Evolutionary conservation across 2,113 vertebrate species (phyloP), one percentile per base, ranked within the genome.

Genomic region (Dasyprocta punctata): DNA sequence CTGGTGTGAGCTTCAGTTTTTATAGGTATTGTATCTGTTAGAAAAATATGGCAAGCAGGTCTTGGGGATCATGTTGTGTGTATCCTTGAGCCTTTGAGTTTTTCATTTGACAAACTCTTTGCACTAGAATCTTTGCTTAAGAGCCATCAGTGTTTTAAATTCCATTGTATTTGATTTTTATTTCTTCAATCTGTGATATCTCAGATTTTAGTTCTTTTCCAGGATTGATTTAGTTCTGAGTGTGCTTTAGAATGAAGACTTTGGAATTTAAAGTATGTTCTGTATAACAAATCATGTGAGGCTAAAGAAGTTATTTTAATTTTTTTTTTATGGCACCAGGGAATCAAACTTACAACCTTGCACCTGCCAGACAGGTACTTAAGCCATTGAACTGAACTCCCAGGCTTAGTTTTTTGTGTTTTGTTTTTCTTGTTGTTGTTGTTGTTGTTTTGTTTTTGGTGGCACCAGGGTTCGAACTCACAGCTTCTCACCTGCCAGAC

Each of bases 201-300:
- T 96, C 75, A 54, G 9, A 36, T 93, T 87, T 93, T 87, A 77
- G 47, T 84, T 92, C 3, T 19, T 0, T 80, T 95, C 47, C 47
- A 92, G n/a, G 28, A 30, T 69, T 96, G 71, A 65, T 92, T 82
- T 92, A 47, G 38, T 77, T 90, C 58, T 92, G 58, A 81, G 41
- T 89, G 44, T 92, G 80, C 61, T 97, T 60, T 81, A 30, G 86
- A 81, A 80, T 78, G 44, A 85, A 92, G 69, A 36, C 60, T 96
- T 92, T 89, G 41, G 41, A 75, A 52, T 89, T 92, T 92, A 86
- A 84, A 97, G n/a, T 93, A 69, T 19, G 0, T 52, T 17, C 87
- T 78, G 1, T 77, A 13, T 82, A 58, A 75, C 24, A 95, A n/a
- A 89, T 92, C 56, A 47, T 82, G 0, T 17, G 13, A 94, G 49